These are phyloP conservation scores for Drosophila peninsularis DNA, from an alignment of 2,888 invertebrate species.

Conservation along the genomic window DNA sequence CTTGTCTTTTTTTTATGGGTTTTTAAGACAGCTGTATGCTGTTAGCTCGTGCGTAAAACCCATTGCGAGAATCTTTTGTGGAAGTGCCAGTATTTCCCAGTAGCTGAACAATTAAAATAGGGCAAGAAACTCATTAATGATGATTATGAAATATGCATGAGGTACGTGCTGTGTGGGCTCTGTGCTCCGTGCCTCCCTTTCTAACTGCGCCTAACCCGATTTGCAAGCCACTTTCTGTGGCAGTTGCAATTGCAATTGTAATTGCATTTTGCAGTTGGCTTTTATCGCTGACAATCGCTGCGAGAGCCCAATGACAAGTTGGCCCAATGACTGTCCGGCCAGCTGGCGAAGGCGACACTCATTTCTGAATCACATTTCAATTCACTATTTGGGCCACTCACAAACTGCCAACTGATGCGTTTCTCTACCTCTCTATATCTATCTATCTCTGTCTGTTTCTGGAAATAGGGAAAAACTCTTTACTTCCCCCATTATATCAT, in stretches of 20 bases:
- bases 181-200: background rate
- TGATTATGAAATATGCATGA: conserved; percentile 65
- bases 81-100: conserved; percentile 49
- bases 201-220: conserved; percentile 36
- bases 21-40: conserved; percentile 6
- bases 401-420: conserved; percentile 15
- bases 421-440: background rate
- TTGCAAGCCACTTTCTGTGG: conserved; percentile 35
- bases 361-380: conserved; percentile 47
- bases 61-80: conserved; percentile 29
- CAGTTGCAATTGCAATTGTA: conserved; percentile 8
- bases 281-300: conserved; percentile 30
- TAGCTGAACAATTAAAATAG: conserved; percentile 61
- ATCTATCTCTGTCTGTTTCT: background rate
- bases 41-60: conserved; percentile 56
- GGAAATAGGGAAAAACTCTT: conserved; percentile 13
- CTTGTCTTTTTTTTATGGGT: conserved; percentile 1
- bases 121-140: conserved; percentile 75
- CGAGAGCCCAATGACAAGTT: conserved; percentile 39
- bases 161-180: conserved; percentile 31
- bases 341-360: conserved; percentile 24
- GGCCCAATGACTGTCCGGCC: conserved; percentile 32
- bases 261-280: conserved; percentile 9
- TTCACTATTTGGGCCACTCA: conserved; percentile 38
- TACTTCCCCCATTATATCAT: conserved; percentile 13